Evolutionary conservation across 2,888 invertebrate species (phyloP).

Genomic region (Cyclophora punctaria): DNA sequence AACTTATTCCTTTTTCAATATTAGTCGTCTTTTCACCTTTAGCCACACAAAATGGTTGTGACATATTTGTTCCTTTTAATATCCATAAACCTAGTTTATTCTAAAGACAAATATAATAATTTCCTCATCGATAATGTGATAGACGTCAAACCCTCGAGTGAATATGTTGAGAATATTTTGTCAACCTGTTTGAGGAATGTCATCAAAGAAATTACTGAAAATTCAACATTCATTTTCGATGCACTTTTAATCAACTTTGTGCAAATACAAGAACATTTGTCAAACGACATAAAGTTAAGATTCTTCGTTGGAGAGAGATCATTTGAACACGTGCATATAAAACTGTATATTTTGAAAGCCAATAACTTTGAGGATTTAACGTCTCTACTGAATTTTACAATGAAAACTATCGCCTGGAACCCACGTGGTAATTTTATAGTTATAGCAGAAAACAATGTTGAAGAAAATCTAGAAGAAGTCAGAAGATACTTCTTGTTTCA

Average conservation of each 20-base stretch:
- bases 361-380: neutral
- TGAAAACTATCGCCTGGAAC: conserved; percentile 21
- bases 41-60: no score
- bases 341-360: neutral
- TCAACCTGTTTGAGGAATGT: neutral
- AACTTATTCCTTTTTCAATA: no score
- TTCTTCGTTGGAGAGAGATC: neutral
- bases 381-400: neutral
- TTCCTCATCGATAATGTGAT: no score
- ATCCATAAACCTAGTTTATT: no score
- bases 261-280: neutral
- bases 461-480: conserved; percentile 14
- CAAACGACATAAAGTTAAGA: neutral
- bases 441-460: conserved; percentile 22
- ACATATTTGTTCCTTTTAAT: no score
- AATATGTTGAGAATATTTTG: neutral
- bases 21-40: no score
- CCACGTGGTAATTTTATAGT: conserved; percentile 28
- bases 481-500: conserved; percentile 20
- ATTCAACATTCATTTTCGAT: neutral
- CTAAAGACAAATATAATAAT: no score
- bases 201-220: neutral
- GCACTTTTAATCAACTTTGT: neutral
- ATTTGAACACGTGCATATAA: neutral
- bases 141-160: no score